Conservation (phyloP, 2,113 vertebrate genomes). For the Struthidea cinerea region DNA sequence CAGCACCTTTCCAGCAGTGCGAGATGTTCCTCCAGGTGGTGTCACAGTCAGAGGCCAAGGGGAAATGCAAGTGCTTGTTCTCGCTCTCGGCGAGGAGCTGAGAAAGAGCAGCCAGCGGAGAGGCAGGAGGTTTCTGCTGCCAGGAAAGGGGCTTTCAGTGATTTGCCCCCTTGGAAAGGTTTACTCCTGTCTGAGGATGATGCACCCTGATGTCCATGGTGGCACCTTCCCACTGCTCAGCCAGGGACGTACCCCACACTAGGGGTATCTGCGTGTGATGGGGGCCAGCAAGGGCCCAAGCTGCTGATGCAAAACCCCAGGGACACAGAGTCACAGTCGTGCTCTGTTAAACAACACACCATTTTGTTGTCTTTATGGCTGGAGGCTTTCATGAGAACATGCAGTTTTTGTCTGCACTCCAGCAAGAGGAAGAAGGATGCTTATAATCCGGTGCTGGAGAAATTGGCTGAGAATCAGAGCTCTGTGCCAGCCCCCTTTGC, state of each 20-base stretch:
- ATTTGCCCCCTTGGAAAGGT: not conserved
- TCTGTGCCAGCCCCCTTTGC: conserved; percentile 53
- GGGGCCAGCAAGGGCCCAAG: not conserved
- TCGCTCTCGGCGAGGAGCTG: accelerated
- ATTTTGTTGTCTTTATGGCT: conserved; percentile 24
- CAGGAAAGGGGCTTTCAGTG: not conserved
- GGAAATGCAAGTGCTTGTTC: not conserved
- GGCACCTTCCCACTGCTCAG: not conserved
- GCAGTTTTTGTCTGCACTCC: conserved; percentile 50
- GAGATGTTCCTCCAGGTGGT: not conserved
- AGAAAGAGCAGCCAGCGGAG: not conserved
- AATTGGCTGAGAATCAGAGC: conserved; percentile 49
- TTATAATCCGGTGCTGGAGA: conserved; percentile 34
- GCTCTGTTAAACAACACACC: not conserved
- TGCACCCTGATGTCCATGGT: not conserved
- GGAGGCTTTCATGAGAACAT: conserved; percentile 43
- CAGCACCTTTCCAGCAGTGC: not conserved
- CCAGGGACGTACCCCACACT: not conserved
- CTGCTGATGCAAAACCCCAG: not conserved
- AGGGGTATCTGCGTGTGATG: accelerated
- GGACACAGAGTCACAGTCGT: not conserved
- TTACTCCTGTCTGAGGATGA: not conserved
- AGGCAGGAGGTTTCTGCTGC: not conserved
- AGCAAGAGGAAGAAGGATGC: conserved; percentile 56
- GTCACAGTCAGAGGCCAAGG: not conserved